Evolutionary conservation across 1,140 invertebrate genomes (phyloP).

Genomic region (Thaumetopoea pityocampa): DNA sequence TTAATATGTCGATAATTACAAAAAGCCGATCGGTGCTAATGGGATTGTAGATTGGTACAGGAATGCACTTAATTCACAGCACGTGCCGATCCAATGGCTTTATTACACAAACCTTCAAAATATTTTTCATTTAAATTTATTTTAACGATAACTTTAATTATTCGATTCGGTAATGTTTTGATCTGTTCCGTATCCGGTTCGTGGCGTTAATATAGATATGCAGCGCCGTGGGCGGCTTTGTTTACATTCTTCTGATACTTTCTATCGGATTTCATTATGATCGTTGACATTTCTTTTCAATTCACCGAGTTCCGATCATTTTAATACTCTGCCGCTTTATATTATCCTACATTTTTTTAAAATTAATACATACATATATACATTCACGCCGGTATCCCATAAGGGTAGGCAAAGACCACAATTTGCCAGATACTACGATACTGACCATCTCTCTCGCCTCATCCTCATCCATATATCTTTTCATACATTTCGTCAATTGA

Average conservation of each 20-base stretch:
- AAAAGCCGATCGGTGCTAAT: constrained; percentile 34
- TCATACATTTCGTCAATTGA: too few relatives aligned
- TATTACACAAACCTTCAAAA: constrained; percentile 57
- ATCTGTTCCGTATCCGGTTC: constrained; percentile 50
- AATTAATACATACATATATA: too few relatives aligned
- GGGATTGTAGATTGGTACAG: constrained; percentile 20
- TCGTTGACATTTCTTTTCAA: constrained; percentile 1
- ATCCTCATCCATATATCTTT: too few relatives aligned
- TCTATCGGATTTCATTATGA: constrained; percentile 11
- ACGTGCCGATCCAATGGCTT: constrained; percentile 50
- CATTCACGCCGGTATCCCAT: too few relatives aligned
- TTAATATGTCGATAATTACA: constrained; percentile 59
- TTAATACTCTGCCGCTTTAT: too few relatives aligned
- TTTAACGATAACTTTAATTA: constrained; percentile 57
- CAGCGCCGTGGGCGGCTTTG: constrained; percentile 41
- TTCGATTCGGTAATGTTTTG: constrained; percentile 42
- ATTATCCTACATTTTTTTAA: too few relatives aligned
- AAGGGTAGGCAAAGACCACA: too few relatives aligned
- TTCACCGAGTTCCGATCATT: constrained; percentile 11
- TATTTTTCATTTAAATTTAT: constrained; percentile 49
- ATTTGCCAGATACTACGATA: too few relatives aligned
- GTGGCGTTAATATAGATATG: constrained; percentile 39
- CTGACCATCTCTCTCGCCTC: too few relatives aligned
- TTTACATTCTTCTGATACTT: constrained; percentile 36
- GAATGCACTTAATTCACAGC: constrained; percentile 42